Base-by-base conservation (phyloP, 2,888 invertebrate genomes). In the Chrysolina americana region DNA sequence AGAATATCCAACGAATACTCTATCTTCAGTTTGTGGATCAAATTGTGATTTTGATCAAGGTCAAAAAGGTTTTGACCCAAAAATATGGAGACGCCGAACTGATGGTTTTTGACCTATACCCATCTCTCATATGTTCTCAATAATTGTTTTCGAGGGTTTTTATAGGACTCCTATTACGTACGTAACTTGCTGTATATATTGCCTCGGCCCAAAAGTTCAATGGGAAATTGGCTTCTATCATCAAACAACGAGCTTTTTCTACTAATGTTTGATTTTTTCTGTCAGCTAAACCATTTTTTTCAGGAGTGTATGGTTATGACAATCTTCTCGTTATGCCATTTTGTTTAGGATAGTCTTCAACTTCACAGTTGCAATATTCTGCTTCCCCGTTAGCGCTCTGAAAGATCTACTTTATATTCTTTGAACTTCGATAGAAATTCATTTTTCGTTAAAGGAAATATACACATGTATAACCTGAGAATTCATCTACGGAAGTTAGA, bases 201-300 rank as follows among this genome's bases (percentile, higher is more conserved):
- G 56, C 56, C 15, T 56, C 56, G 15, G 65, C 65, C 65, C 65
- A 44, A n/a, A 4, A 47, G 21, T 13, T 62, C 23, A 36, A 15
- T 23, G n/a, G 23, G 6, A 23, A 4, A 21, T 62, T 62, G 5
- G 62, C 23, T 21, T 62, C 21, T 17, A 62, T 62, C 62, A 84
- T 65, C 53, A 84, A 64, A 68, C 83, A 83, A 70, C 74, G 80
- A 11, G 80, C 79, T 63, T 79, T 82, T 66, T 83, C 82, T 0
- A 84, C 76, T 10, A 83, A 62, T 11, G 79, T 79, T 10, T 82
- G 71, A 23, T 48, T 70, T 41, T 83, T 81, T 17, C 84, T 63
- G 65, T 86, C 85, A 11, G 81, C 76, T 53, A 74, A 75, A 3
- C 84, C 85, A 80, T 85, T 85, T 66, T 82, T 81, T 66, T 75